Evolutionary conservation across 2,888 invertebrate species (phyloP).

Genomic region (Diloba caeruleocephala): DNA sequence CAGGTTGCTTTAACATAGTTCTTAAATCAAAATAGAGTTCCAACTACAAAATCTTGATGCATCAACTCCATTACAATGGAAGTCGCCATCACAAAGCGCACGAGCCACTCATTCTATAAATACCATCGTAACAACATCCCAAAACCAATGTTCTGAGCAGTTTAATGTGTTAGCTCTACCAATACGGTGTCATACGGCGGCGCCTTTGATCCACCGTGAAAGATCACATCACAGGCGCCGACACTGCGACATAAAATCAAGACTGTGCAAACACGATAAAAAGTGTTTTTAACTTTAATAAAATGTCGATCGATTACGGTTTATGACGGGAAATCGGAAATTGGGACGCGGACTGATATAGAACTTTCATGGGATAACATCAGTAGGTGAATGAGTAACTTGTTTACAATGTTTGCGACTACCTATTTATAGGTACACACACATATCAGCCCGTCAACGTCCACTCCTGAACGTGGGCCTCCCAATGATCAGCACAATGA

Average conservation of each 20-base stretch:
- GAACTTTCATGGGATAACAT: slow-evolving; percentile 14
- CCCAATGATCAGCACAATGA: too few relatives aligned
- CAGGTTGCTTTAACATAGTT: too few relatives aligned
- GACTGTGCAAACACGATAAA: slow-evolving; percentile 64
- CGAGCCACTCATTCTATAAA: slow-evolving; percentile 53
- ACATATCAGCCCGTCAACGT: too few relatives aligned
- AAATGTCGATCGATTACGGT: slow-evolving; percentile 61
- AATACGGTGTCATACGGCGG: slow-evolving; percentile 81
- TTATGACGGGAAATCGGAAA: slow-evolving; percentile 62
- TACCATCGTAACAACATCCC: slow-evolving; percentile 53
- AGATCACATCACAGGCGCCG: slow-evolving; percentile 65
- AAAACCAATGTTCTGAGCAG: slow-evolving; percentile 64
- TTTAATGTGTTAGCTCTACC: slow-evolving; percentile 83
- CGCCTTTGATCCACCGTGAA: slow-evolving; percentile 80
- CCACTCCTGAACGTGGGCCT: too few relatives aligned
- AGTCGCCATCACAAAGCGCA: slow-evolving; percentile 39
- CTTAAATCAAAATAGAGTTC: too few relatives aligned
- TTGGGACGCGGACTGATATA: slow-evolving; percentile 42
- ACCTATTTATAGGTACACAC: slow-evolving; percentile 7
- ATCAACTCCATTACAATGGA: slow-evolving; percentile 17
- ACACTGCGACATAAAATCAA: slow-evolving; percentile 62
- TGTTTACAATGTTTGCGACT: slow-evolving; percentile 3
- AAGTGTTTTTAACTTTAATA: slow-evolving; percentile 56
- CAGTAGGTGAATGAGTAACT: slow-evolving; percentile 39
- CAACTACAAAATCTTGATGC: slow-evolving; percentile 9